A percentile compares a stretch with the other conserved stretches of the same genome.
Conservation (phyloP, 1,140 invertebrate species). For the Penaeus indicus region DNA sequence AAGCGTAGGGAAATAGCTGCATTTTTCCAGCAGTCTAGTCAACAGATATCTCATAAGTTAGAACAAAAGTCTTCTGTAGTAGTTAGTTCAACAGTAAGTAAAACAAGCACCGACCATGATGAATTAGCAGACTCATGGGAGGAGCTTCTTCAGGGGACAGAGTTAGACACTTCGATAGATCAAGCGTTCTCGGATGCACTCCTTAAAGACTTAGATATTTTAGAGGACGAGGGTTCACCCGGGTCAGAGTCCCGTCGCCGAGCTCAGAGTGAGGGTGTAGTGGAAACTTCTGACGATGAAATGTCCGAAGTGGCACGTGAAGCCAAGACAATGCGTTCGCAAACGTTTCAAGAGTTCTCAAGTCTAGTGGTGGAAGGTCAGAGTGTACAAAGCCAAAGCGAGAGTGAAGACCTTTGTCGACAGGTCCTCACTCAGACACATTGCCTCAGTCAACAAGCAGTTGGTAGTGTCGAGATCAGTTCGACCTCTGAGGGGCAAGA, state of each 20-base stretch:
- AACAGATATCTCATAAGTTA: constrained; percentile 54
- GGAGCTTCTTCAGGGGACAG: constrained; percentile 37
- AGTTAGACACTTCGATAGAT: constrained; percentile 37
- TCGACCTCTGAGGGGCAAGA: constrained; percentile 32
- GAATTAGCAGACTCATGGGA: constrained; percentile 52
- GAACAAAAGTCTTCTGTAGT: not conserved
- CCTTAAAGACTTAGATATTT: constrained; percentile 41
- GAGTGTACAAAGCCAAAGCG: not conserved
- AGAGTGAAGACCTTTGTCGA: not conserved
- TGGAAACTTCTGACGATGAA: not conserved
- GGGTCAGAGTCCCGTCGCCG: not conserved
- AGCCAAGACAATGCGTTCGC: constrained; percentile 18
- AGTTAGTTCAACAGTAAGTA: not conserved
- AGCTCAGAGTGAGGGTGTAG: not conserved
- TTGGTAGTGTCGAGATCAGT: constrained; percentile 32
- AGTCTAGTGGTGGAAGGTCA: constrained; percentile 42
- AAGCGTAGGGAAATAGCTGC: constrained; percentile 85
- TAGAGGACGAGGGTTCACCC: constrained; percentile 21
- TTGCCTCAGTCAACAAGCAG: constrained; percentile 50
- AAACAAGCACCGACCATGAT: not conserved
- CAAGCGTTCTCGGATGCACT: constrained; percentile 47
- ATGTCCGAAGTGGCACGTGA: not conserved
- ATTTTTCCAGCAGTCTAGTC: constrained; percentile 75
- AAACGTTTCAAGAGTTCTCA: constrained; percentile 41
- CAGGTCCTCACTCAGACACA: constrained; percentile 29